Percentiles rank a stretch among this genome's conserved stretches.
Evolutionary conservation across 2,113 vertebrate genomes (phyloP).

Genomic region (Crotophaga sulcirostris): DNA sequence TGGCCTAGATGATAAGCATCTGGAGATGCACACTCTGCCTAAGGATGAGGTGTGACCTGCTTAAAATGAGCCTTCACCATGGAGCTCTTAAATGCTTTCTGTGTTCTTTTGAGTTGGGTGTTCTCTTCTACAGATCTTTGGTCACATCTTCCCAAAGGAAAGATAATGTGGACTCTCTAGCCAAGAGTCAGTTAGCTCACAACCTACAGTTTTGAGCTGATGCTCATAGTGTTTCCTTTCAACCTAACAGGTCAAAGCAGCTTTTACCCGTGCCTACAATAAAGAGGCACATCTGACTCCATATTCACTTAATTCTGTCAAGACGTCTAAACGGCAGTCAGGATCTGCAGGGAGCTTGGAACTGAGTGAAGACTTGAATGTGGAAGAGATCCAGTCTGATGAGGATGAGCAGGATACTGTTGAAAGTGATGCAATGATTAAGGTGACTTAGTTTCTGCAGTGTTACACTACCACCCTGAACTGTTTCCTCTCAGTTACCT

Average conservation of each 20-base stretch:
- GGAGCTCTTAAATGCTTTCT: background rate
- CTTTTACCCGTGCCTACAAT: conserved; percentile 94
- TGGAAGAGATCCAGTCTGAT: conserved; percentile 74
- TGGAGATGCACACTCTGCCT: background rate
- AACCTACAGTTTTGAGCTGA: background rate
- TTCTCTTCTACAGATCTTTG: background rate
- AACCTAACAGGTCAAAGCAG: conserved; percentile 87
- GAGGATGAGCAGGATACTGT: conserved; percentile 80
- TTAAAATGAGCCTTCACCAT: background rate
- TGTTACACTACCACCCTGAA: background rate
- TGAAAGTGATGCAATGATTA: conserved; percentile 91
- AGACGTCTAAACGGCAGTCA: conserved; percentile 76
- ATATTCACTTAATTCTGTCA: conserved; percentile 84
- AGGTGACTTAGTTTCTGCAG: conserved; percentile 75
- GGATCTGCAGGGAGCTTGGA: conserved; percentile 59
- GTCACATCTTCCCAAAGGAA: background rate
- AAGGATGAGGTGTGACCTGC: background rate
- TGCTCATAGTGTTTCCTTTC: background rate
- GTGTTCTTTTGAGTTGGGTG: background rate
- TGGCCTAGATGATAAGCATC: background rate
- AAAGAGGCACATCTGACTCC: conserved; percentile 88
- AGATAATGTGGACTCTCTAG: background rate
- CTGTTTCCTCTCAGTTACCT: background rate
- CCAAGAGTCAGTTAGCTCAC: background rate
- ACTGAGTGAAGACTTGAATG: conserved; percentile 57